A percentile compares a stretch with the other conserved stretches of the same genome.
These are phyloP conservation scores for Acleris literana DNA, from an alignment of 2,888 invertebrate species.

Conservation along the genomic window DNA sequence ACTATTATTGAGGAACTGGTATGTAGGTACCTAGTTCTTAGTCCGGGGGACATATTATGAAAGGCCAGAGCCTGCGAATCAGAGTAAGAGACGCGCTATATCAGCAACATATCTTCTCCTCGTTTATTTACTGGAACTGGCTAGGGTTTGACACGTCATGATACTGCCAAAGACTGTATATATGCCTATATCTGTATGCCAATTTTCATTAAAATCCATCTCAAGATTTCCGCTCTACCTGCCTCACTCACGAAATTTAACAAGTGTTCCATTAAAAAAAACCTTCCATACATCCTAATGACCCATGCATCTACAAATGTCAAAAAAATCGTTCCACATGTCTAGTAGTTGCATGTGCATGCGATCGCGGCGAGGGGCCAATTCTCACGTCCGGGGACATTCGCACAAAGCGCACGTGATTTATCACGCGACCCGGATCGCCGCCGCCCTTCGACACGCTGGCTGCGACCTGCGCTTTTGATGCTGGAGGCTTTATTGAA, in stretches of 20 bases:
- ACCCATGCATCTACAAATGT: conserved; percentile 6
- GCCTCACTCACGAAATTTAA: background rate
- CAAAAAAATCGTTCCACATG: conserved; percentile 48
- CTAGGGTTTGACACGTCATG: too few species aligned
- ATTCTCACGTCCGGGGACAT: conserved; percentile 65
- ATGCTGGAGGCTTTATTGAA: background rate
- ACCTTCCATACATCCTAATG: conserved; percentile 5
- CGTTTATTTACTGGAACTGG: too few species aligned
- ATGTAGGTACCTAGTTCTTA: too few species aligned
- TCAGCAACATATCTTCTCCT: too few species aligned
- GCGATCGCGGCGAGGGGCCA: conserved; percentile 53
- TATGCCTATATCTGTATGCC: too few species aligned
- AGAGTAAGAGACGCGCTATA: too few species aligned
- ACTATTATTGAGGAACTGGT: too few species aligned
- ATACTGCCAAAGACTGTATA: too few species aligned
- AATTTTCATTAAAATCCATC: background rate
- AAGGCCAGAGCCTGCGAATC: too few species aligned
- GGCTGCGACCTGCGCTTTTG: conserved; percentile 9
- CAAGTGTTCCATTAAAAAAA: background rate
- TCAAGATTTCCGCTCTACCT: background rate
- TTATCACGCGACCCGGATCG: conserved; percentile 43
- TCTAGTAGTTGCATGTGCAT: conserved; percentile 55
- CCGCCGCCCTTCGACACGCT: conserved; percentile 38
- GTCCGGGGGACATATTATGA: too few species aligned
- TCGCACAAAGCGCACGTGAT: conserved; percentile 43